Evolutionary conservation across 92 coral and sea anemone genomes (phyloP), one percentile per base, ranked within the genome.

Genomic region (Blastomussa wellsi): DNA sequence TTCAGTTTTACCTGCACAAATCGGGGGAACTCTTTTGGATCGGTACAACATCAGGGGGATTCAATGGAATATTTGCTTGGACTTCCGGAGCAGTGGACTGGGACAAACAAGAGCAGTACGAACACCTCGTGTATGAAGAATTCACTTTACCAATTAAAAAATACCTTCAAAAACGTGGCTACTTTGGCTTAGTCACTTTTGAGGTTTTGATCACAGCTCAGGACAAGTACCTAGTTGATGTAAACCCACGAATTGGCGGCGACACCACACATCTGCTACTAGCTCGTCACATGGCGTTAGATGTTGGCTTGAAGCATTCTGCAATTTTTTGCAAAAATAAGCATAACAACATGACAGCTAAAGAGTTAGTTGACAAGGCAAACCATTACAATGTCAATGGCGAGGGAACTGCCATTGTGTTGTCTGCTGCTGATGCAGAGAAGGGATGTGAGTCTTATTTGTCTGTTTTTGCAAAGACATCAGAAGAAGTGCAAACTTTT

Each of bases 11-110:
- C 57, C 59, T 90, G 59, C 80, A 74, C 79, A 82, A 68, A 44
- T 86, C 92, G 33, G 92, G 90, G 7, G 84, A 86, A 31, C 26
- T 86, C 28, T 82, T 81, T 22, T 90, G 93, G 93, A 24, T 90
- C 11, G 93, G 93, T 16, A 82, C 86, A 31, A 53, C 70, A 10
- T 9, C 66, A 7, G 85, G 81, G 4, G 81, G 79, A 41, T 81
- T 86, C 26, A 44, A 38, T 29, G 85, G 88, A 39, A 32, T 33
- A 6, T 82, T 74, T 64, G 9, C 39, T 35, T 82, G 93, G 88
- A 79, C 74, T 28, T 28, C 69, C 31, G 84, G 74, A 68, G 3
- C 76, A n/a, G 76, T 84, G 78, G 89, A 89, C 78, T 89, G 88
- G 88, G 79, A 89, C 38, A 53, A 33, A 36, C 86, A 90, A 77